Conservation (phyloP, 2,888 invertebrate genomes). For the Macrosoma leucophasiata region DNA sequence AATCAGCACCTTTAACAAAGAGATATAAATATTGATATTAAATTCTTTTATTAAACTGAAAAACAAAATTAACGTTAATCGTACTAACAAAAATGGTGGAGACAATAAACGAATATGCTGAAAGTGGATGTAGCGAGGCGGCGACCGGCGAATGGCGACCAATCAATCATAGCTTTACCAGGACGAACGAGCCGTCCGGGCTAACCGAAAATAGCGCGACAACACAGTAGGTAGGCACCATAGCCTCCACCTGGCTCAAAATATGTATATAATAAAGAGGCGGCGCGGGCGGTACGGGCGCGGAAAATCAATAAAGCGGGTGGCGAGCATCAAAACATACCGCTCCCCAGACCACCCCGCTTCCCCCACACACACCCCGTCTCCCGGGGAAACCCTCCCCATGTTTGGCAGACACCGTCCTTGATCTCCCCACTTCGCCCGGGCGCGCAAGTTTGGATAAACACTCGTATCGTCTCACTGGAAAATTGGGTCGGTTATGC, state of each 20-base stretch:
- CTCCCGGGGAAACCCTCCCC: conserved; percentile 72
- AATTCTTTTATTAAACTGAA: too few species aligned
- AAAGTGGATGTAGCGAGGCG: too few species aligned
- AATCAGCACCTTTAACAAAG: too few species aligned
- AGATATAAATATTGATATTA: too few species aligned
- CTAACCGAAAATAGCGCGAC: conserved; percentile 65
- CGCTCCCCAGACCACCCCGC: conserved; percentile 35
- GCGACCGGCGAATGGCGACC: conserved; percentile 27
- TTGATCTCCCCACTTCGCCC: conserved; percentile 67
- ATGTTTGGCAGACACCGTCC: conserved; percentile 75
- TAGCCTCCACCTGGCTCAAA: conserved; percentile 48
- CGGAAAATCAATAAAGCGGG: conserved; percentile 73
- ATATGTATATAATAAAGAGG: conserved; percentile 65
- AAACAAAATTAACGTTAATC: too few species aligned
- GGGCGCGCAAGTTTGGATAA: conserved; percentile 68
- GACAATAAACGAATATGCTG: too few species aligned
- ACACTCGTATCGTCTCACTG: conserved; percentile 62
- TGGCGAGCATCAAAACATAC: conserved; percentile 71
- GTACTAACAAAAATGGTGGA: too few species aligned
- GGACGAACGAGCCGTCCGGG: conserved; percentile 45
- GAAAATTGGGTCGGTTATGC: conserved; percentile 69
- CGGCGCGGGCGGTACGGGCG: conserved; percentile 43
- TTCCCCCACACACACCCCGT: conserved; percentile 47
- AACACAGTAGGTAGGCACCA: conserved; percentile 44
- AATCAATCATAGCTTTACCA: conserved; percentile 58